Conservation (phyloP, 2,888 invertebrate species). For the Nomada hirtipes region DNA sequence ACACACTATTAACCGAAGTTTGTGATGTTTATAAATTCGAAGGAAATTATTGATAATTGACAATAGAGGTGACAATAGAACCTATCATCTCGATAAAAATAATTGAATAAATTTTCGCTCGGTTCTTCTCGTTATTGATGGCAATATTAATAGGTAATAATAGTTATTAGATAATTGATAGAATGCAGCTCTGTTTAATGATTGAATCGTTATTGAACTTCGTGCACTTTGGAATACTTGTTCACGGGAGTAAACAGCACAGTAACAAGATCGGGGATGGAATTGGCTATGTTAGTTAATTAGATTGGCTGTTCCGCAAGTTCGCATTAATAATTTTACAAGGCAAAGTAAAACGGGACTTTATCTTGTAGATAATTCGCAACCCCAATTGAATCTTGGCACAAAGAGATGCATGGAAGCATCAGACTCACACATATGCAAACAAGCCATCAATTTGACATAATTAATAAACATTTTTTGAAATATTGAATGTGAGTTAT, state of each 20-base stretch:
- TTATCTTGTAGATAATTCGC: too few relatives aligned
- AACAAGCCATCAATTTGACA: too few relatives aligned
- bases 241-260: conserved; percentile 19
- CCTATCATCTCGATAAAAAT: background rate
- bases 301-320: conserved; percentile 2
- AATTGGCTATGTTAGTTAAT: conserved; percentile 17
- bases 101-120: background rate
- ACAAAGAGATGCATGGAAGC: too few relatives aligned
- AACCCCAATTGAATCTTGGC: too few relatives aligned
- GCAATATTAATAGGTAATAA: background rate
- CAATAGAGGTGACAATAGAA: background rate
- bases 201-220: conserved; percentile 33
- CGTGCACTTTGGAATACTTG: conserved; percentile 29
- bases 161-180: conserved; percentile 2
- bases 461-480: too few relatives aligned
- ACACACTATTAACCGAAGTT: background rate
- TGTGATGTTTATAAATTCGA: background rate
- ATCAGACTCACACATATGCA: too few relatives aligned
- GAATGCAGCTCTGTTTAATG: conserved; percentile 13
- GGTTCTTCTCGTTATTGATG: conserved; percentile 21
- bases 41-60: background rate
- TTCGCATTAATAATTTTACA: too few relatives aligned
- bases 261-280: background rate
- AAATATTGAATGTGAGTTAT: too few relatives aligned
- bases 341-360: too few relatives aligned